Base-by-base conservation (phyloP, 2,888 invertebrate genomes). In the Idaea biselata region DNA sequence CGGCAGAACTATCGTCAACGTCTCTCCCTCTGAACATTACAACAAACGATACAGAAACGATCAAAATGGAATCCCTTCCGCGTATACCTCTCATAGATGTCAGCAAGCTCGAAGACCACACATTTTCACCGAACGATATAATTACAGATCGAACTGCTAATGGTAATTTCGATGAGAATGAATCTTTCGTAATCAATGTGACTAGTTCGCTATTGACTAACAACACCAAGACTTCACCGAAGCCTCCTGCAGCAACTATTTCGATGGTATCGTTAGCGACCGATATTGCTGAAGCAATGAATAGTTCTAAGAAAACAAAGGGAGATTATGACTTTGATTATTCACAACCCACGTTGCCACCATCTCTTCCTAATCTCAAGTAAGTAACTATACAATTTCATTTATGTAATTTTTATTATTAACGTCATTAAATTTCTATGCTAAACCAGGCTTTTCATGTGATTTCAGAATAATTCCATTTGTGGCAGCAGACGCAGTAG, bases 291-390 rank as follows among this genome's bases (percentile, higher is more conserved):
- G 73, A 93, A 82, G 67, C 86, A 82, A 63, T 93, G 80, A 88
- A 94, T 84, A 71, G 87, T 88, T 93, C 88, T 66, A 93, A 90
- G 75, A 94, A 93, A 73, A 93, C 91, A 0, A 94, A 94, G 70
- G 93, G 93, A 61, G 94, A 94, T 69, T 94, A 94, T 69, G 95
- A 95, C 73, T 95, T 95, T 75, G 96, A 96, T 77, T 96, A 96
- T 76, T 93, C 91, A 60, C 94, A 95, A 70, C 95, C 95, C 0
- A 95, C 96, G 0, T 80, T 97, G 63, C 97, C 97, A 1, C 97
- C 97, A n/a, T 96, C 96, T 11, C 83, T 97, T 63, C 97, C 97
- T 0, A 97, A 97, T 85, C 90, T 97, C 60, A 95, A 95, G 96
- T 95, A 90, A 91, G 87, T 70, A 57, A n/a, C n/a, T n/a, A n/a